A percentile compares a stretch with the other conserved stretches of the same genome.
These are phyloP conservation scores for Coenonympha glycerion DNA, from an alignment of 2,888 invertebrate genomes.

Conservation along the genomic window DNA sequence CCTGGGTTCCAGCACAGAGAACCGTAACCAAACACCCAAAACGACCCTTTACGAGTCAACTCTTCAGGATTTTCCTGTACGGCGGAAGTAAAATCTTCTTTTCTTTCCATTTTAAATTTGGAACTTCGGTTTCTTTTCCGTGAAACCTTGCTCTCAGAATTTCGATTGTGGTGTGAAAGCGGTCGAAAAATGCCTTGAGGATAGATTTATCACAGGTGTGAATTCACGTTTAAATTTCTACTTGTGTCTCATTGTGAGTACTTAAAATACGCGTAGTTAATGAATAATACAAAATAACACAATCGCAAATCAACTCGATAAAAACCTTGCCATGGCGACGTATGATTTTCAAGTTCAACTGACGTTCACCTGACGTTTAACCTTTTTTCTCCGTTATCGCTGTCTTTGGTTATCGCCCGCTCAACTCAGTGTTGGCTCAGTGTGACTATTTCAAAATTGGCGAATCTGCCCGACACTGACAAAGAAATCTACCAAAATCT, in stretches of 20 bases:
- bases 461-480: no score
- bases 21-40: slow-evolving; percentile 98
- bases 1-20: slow-evolving; percentile 97
- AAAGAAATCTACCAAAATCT: no score
- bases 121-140: slow-evolving; percentile 15
- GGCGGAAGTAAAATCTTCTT: slow-evolving; percentile 15
- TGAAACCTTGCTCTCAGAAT: slow-evolving; percentile 22
- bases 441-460: no score
- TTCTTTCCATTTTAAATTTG: slow-evolving; percentile 29
- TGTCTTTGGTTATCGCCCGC: no score
- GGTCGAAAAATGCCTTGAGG: slow-evolving; percentile 39
- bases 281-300: slow-evolving; percentile 41
- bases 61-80: slow-evolving; percentile 34
- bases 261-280: slow-evolving; percentile 42
- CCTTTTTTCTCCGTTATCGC: not conserved
- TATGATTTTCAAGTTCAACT: slow-evolving; percentile 39
- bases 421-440: no score
- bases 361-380: slow-evolving; percentile 12
- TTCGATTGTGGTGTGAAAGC: slow-evolving; percentile 37
- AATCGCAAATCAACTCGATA: slow-evolving; percentile 29
- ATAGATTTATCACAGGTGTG: slow-evolving; percentile 43
- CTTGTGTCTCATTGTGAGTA: slow-evolving; percentile 57
- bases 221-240: slow-evolving; percentile 46
- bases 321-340: slow-evolving; percentile 43
- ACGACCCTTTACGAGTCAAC: slow-evolving; percentile 56